phyloP scores from a whole-genome alignment of 2,888 invertebrate genomes.

The Drosophila greeni region DNA sequence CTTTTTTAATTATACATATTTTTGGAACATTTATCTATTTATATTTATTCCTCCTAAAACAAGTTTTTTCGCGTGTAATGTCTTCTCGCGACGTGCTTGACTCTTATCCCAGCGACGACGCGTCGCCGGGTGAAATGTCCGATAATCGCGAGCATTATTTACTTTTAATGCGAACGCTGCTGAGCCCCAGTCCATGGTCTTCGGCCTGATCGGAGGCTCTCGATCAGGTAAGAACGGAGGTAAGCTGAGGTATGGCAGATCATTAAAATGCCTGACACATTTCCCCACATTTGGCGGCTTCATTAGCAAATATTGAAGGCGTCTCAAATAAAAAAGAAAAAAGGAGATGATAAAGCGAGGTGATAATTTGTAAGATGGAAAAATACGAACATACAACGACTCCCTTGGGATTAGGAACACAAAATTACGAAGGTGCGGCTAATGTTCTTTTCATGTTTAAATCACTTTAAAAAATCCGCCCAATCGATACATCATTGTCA shows the following conservation, averaged over 20 bases:
- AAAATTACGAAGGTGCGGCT: neutral
- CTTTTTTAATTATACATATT: no score
- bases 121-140: conserved; percentile 37
- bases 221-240: conserved; percentile 22
- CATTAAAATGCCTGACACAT: conserved; percentile 62
- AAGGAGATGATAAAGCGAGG: conserved; percentile 30
- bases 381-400: conserved; percentile 3
- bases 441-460: conserved; percentile 17
- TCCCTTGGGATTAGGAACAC: neutral
- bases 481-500: neutral
- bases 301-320: conserved; percentile 34
- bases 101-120: conserved; percentile 29
- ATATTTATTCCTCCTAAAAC: no score
- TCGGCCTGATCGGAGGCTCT: conserved; percentile 8
- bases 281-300: conserved; percentile 33
- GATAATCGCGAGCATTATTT: conserved; percentile 55
- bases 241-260: conserved; percentile 33
- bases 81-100: conserved; percentile 46
- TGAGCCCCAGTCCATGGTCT: conserved; percentile 23
- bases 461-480: neutral
- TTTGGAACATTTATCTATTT: no score
- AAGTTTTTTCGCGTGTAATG: conserved; percentile 3
- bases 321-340: conserved; percentile 1
- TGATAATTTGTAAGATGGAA: conserved; percentile 39
- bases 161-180: conserved; percentile 37